Percentiles rank a stretch among this genome's conserved stretches.
Conservation (phyloP, 2,888 invertebrate genomes). For the Caenorhabditis doughertyi region DNA sequence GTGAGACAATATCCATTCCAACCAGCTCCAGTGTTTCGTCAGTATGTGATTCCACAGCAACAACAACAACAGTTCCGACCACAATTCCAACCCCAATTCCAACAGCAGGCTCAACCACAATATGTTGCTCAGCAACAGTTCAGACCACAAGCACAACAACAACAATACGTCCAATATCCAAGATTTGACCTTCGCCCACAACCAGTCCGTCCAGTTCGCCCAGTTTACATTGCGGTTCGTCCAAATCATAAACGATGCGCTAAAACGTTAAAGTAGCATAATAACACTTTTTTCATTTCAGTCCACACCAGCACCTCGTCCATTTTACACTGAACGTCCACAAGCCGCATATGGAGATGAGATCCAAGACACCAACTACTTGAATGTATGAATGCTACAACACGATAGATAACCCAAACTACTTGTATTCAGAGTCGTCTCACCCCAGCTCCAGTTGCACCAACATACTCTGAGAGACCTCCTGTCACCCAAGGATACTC, state of each 20-base stretch:
- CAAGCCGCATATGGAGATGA: constrained; percentile 49
- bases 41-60: constrained; percentile 39
- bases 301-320: constrained; percentile 38
- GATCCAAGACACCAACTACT: constrained; percentile 39
- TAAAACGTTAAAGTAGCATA: too few species aligned
- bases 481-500: constrained; percentile 39
- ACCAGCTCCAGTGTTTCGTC: constrained; percentile 44
- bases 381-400: constrained; percentile 39
- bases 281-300: constrained; percentile 13
- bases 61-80: constrained; percentile 29
- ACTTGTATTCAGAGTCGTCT: constrained; percentile 34
- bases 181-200: constrained; percentile 56
- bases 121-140: constrained; percentile 27
- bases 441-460: constrained; percentile 42
- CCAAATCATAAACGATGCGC: not conserved
- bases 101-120: constrained; percentile 22
- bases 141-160: constrained; percentile 12
- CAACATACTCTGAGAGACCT: constrained; percentile 36
- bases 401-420: not conserved
- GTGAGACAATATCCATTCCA: constrained; percentile 55
- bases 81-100: constrained; percentile 8
- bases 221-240: constrained; percentile 43
- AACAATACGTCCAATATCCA: constrained; percentile 50
- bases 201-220: constrained; percentile 54
- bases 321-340: constrained; percentile 37